Evolutionary conservation across 2,888 invertebrate genomes (phyloP), one percentile per base, ranked within the genome.

Genomic region (Celastrina argiolus): DNA sequence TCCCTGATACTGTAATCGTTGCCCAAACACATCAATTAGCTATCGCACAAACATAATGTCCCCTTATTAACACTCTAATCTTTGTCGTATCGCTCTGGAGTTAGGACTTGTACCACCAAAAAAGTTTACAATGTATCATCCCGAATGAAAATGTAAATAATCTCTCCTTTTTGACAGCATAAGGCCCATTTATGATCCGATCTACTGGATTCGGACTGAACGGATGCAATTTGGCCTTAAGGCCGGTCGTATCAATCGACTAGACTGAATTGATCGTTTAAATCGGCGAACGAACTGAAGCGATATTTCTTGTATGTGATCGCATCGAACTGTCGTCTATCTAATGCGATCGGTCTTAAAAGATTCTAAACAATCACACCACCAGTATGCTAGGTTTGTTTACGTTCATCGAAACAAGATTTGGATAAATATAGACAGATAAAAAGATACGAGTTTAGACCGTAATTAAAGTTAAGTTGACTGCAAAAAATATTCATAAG

Each of bases 1-100:
- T 77, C 75, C 78, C 61, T 74, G 77, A 78, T 77, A 78, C 73
- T 59, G 31, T 31, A 77, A 61, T 18, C 61, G 61, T 39, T 61
- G 61, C 22, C 65, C 70, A 67, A 71, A 72, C 71, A 69, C 70
- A 73, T 74, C 72, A 72, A 73, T 74, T 72, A 73, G 65, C 67
- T 69, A 69, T 63, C 64, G 63, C 58, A 64, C 67, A 69, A 66
- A 65, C 64, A 63, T 42, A 65, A 56, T 64, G 18, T 18, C 36
- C 8, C n/a, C 61, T 61, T 61, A 39, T 61, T 61, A 61, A 36
- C 39, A 18, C 12, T 61, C 12, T 34, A 39, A 36, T 61, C 36
- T 61, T 14, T 36, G 34, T 58, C 31, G 31, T 10, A 58, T 58
- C n/a, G 31, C 58, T 31, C 31, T n/a, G 22, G 51, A 51, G 22